Evolutionary conservation across 2,797 vertebrate species (phyloP).

Genomic region (Rhinatrema bivittatum): DNA sequence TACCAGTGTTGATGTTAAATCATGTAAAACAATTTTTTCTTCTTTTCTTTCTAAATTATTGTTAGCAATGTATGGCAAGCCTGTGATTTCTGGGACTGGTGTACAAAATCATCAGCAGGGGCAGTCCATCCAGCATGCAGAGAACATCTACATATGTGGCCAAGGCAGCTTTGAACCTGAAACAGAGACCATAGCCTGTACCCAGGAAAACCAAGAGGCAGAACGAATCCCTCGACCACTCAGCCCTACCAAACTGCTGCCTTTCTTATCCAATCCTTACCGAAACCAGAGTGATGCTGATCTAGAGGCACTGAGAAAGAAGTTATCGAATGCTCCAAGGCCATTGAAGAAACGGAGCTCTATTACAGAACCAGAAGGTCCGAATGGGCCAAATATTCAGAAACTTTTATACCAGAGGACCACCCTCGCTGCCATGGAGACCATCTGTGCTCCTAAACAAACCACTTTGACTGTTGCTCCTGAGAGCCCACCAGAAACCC

Average conservation of each 20-base stretch:
- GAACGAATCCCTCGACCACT: slow-evolving; percentile 88
- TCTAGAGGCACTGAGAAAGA: slow-evolving; percentile 85
- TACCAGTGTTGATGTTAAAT: no score
- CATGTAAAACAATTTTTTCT: no score
- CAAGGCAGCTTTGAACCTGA: slow-evolving; percentile 60
- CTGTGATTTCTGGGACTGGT: slow-evolving; percentile 65
- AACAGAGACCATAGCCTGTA: slow-evolving; percentile 41
- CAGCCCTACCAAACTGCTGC: slow-evolving; percentile 92
- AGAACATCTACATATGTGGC: slow-evolving; percentile 37
- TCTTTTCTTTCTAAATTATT: slow-evolving; percentile 32
- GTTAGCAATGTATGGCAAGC: slow-evolving; percentile 95
- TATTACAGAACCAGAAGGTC: slow-evolving; percentile 92
- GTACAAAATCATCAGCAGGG: slow-evolving; percentile 35
- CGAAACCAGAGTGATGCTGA: slow-evolving; percentile 92
- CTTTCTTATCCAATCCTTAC: slow-evolving; percentile 90
- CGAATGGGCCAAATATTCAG: slow-evolving; percentile 91
- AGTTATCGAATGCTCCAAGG: slow-evolving; percentile 83
- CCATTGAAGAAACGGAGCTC: slow-evolving; percentile 96
- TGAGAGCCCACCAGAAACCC: slow-evolving; percentile 49
- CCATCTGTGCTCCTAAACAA: slow-evolving; percentile 58
- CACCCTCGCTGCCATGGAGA: slow-evolving; percentile 91
- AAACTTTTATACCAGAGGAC: slow-evolving; percentile 96
- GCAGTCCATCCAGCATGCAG: background rate
- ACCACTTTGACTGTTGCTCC: slow-evolving; percentile 31
- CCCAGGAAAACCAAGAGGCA: slow-evolving; percentile 58